phyloP scores from a whole-genome alignment of 2,888 invertebrate species.

The Mesoligia furuncula region DNA sequence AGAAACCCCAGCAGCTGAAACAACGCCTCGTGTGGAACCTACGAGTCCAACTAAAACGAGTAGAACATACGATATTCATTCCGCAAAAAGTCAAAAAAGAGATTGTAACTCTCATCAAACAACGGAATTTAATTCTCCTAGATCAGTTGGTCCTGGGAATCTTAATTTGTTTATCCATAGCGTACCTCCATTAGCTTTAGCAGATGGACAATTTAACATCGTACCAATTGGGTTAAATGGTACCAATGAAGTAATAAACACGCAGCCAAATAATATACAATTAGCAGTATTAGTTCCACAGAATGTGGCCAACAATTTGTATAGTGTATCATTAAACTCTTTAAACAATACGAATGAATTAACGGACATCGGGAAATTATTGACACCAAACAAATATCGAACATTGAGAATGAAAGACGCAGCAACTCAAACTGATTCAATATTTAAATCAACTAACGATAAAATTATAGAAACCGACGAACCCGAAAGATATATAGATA shows the following conservation, averaged over 20 bases:
- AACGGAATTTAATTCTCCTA: conserved; percentile 85
- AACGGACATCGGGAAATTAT: conserved; percentile 79
- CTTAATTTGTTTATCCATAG: conserved; percentile 86
- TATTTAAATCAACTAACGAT: conserved; percentile 75
- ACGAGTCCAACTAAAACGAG: conserved; percentile 83
- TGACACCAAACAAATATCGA: conserved; percentile 88
- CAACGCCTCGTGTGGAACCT: conserved; percentile 69
- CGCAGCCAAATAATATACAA: conserved; percentile 89
- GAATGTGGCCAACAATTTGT: conserved; percentile 83
- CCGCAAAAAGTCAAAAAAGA: conserved; percentile 84
- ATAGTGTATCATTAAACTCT: conserved; percentile 85
- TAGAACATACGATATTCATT: conserved; percentile 84
- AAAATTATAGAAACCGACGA: conserved; percentile 83
- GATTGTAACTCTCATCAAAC: conserved; percentile 83
- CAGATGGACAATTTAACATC: conserved; percentile 86
- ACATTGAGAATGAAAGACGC: conserved; percentile 90
- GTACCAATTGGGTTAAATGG: conserved; percentile 85
- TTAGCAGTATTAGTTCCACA: conserved; percentile 91
- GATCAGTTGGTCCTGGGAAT: conserved; percentile 83
- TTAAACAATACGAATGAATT: conserved; percentile 79
- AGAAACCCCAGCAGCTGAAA: conserved; percentile 70
- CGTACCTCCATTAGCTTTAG: conserved; percentile 82
- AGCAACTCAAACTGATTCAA: conserved; percentile 92
- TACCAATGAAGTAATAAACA: conserved; percentile 81
- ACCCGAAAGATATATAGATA: conserved; percentile 85